phyloP scores from a whole-genome alignment of 2,888 invertebrate species.

The Rhodophaea formosa region DNA sequence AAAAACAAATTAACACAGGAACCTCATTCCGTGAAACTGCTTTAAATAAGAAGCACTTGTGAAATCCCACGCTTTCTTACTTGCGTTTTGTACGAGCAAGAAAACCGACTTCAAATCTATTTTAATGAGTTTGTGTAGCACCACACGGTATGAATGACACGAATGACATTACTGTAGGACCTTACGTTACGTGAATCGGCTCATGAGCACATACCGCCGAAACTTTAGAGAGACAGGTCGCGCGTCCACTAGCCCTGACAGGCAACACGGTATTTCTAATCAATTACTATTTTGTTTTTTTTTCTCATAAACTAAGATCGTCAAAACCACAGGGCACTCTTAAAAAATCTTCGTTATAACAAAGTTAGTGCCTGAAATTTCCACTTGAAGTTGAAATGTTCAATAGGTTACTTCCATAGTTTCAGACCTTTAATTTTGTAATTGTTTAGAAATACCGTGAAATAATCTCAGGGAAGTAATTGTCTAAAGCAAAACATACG shows the following conservation, averaged over 20 bases:
- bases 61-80: not conserved
- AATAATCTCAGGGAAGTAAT: slow-evolving; percentile 60
- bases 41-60: not conserved
- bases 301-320: no score
- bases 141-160: slow-evolving; percentile 5
- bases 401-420: no score
- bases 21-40: not conserved
- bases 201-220: not conserved
- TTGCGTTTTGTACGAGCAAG: not conserved
- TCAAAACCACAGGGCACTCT: no score
- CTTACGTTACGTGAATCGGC: not conserved
- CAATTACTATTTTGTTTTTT: slow-evolving; percentile 3
- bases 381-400: no score
- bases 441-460: slow-evolving; percentile 24
- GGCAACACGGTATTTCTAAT: not conserved
- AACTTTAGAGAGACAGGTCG: slow-evolving; percentile 8
- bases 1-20: not conserved
- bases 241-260: not conserved
- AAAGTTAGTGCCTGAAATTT: no score
- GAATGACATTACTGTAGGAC: not conserved
- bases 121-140: slow-evolving; percentile 13
- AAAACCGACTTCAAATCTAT: not conserved
- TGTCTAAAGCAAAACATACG: slow-evolving; percentile 50
- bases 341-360: no score
- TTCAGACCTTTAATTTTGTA: not conserved